A percentile compares a stretch with the other conserved stretches of the same genome.
Evolutionary conservation across 92 coral and sea anemone genomes (phyloP).

Genomic region (Umimayanthus chanpuru): DNA sequence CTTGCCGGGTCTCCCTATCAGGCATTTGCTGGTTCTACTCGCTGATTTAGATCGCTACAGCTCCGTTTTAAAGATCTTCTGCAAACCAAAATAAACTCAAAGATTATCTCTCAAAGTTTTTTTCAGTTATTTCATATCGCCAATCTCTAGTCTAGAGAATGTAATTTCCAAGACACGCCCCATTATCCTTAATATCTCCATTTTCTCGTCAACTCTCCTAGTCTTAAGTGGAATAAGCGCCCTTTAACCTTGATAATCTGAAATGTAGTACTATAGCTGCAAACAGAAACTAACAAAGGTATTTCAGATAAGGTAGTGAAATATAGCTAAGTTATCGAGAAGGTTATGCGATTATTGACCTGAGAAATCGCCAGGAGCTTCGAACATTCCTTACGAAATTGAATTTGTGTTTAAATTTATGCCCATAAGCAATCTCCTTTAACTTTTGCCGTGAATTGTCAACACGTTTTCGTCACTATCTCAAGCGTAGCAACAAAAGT

Average conservation of each 20-base stretch:
- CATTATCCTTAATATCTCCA: background rate
- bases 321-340: background rate
- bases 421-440: slow-evolving; percentile 34
- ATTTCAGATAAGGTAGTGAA: slow-evolving; percentile 26
- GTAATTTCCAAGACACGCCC: background rate
- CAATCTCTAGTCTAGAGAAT: background rate
- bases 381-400: slow-evolving; percentile 11
- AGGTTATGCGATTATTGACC: slow-evolving; percentile 27
- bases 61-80: background rate
- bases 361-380: slow-evolving; percentile 28
- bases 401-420: slow-evolving; percentile 18
- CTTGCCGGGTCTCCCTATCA: no score
- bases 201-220: background rate
- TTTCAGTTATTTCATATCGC: no score
- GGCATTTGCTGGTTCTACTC: no score
- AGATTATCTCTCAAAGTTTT: background rate
- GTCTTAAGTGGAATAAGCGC: background rate
- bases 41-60: background rate
- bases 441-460: slow-evolving; percentile 14
- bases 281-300: slow-evolving; percentile 5
- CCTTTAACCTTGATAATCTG: background rate
- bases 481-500: background rate
- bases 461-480: slow-evolving; percentile 40
- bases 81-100: no score
- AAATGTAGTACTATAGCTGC: background rate